phyloP scores from a whole-genome alignment of 1,140 invertebrate species.

The Macrotrachela quadricornifera region DNA sequence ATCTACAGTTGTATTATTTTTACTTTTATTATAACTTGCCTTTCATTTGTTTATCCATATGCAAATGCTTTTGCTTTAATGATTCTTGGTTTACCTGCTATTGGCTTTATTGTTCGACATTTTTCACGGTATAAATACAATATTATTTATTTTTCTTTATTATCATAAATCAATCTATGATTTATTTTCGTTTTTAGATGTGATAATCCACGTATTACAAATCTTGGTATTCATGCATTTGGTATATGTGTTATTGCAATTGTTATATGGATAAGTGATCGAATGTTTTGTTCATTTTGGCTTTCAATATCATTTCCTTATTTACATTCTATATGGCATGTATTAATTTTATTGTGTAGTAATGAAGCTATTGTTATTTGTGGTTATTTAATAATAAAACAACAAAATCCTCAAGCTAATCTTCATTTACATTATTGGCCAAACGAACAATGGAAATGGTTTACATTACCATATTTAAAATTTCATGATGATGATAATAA shows the following conservation, averaged over 20 bases:
- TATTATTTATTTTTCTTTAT: not conserved
- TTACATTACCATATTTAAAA: too few species aligned
- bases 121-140: conserved; percentile 37
- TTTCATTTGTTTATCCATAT: conserved; percentile 1
- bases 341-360: conserved; percentile 52
- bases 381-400: conserved; percentile 50
- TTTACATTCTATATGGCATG: conserved; percentile 54
- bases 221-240: conserved; percentile 42
- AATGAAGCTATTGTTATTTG: conserved; percentile 51
- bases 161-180: conserved; percentile 5
- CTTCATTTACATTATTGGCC: conserved; percentile 1
- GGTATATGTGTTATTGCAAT: conserved; percentile 45
- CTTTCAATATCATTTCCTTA: conserved; percentile 50
- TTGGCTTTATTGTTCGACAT: conserved; percentile 42
- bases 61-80: conserved; percentile 37
- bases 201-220: conserved; percentile 34
- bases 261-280: conserved; percentile 50
- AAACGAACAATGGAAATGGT: not conserved
- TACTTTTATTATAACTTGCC: not conserved
- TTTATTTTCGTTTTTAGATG: not conserved
- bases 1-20: not conserved
- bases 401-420: conserved; percentile 13
- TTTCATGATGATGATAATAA: too few species aligned
- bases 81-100: conserved; percentile 45
- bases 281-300: conserved; percentile 51